phyloP scores from a whole-genome alignment of 2,797 vertebrate species.

The Lagorchestes hirsutus region DNA sequence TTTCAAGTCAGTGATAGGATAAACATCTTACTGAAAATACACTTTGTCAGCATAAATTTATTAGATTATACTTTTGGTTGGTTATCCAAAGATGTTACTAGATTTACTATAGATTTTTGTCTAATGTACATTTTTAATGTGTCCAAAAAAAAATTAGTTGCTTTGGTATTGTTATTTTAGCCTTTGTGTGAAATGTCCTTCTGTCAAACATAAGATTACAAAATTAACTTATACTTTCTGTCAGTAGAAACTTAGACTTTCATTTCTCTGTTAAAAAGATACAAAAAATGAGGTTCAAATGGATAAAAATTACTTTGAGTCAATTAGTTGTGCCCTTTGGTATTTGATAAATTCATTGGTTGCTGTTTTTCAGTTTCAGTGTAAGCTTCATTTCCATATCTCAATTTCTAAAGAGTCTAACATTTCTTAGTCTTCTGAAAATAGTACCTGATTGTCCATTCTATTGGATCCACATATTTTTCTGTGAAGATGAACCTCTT shows the following conservation, averaged over 20 bases:
- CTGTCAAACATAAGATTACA: not conserved
- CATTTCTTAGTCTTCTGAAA: constrained; percentile 1
- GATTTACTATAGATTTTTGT: not conserved
- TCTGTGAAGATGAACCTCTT: not conserved
- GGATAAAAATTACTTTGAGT: not conserved
- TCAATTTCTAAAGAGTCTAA: not conserved
- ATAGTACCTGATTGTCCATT: not conserved
- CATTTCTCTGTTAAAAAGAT: not conserved
- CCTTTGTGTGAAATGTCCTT: not conserved
- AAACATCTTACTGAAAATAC: not conserved
- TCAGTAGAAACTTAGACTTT: not conserved
- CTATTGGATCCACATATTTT: constrained; percentile 8
- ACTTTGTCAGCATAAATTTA: not conserved
- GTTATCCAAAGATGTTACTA: not conserved
- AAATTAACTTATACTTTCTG: not conserved
- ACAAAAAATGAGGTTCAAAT: not conserved
- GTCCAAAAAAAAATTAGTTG: not conserved
- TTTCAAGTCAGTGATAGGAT: not conserved
- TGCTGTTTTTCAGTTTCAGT: not conserved
- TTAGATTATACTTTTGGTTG: not conserved
- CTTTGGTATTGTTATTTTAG: not conserved
- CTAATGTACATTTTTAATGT: not conserved
- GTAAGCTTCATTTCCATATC: not conserved
- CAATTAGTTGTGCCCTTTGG: not conserved
- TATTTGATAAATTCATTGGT: not conserved